Base-by-base conservation (phyloP, 2,113 vertebrate genomes). In the Columbina picui region DNA sequence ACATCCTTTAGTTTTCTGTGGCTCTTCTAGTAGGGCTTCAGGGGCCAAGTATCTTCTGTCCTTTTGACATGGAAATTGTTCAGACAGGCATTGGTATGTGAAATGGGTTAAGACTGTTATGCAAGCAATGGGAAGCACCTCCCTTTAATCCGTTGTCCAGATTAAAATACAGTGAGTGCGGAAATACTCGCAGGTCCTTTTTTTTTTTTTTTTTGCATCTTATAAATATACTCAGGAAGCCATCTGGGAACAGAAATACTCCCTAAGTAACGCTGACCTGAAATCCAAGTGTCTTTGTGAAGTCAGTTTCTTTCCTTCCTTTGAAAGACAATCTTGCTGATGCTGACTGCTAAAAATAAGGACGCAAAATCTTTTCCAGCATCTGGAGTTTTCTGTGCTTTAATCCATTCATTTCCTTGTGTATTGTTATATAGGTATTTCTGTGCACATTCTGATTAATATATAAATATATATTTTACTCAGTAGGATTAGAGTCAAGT, bases 161-260 rank as follows among this genome's bases (percentile, higher is more conserved):
- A 95, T 96, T 92, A 94, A 95, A 94, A 92, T 87, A 60, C 85
- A 90, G 43, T 39, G 56, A 90, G 36, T 87, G 80, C 6, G 3
- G 88, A 93, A 94, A 91, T 84, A 92, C 68, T 94, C 23, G 1
- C 85, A 96, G 91, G 93, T 91, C 65, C 32, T 63, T 63, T 39
- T 75, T 50, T 26, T 43, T 82, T 87, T 67, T 81, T 85, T 89
- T 86, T 39, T 26, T 75, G 17, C 67, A 32, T 95, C 22, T 94
- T 96, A 96, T 95, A 97, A 96, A 96, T 97, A 95, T 23, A 77
- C 79, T 77, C 85, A 94, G 94, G 96, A 96, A 96, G 93, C 93
- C 94, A 96, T 95, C 93, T 96, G 93, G 90, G 83, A 97, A 93
- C 93, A 78, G 85, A 96, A 96, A 95, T 95, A 97, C 65, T 96